These are phyloP conservation scores for Trichonephila clavata DNA, from an alignment of 1,140 invertebrate genomes.

Conservation along the genomic window DNA sequence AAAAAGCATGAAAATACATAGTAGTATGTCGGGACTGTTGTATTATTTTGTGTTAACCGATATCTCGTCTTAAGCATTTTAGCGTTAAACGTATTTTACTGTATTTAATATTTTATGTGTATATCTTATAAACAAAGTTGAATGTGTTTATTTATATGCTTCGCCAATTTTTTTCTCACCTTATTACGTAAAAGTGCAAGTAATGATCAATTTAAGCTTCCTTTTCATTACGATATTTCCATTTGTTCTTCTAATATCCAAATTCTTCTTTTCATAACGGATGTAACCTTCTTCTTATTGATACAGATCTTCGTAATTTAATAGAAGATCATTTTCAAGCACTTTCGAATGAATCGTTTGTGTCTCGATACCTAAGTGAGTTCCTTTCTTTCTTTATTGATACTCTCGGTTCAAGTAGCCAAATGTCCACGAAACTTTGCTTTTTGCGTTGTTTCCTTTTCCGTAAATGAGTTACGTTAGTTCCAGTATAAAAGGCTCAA, in stretches of 20 bases:
- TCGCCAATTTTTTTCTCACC: not conserved
- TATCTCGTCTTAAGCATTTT: too few relatives aligned
- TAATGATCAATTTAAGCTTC: not conserved
- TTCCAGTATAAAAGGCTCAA: not conserved
- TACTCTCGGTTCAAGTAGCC: slow-evolving; percentile 1
- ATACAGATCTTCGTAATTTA: not conserved
- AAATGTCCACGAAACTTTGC: not conserved
- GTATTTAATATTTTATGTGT: too few relatives aligned
- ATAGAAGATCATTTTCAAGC: not conserved
- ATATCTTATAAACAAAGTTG: too few relatives aligned
- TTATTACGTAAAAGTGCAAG: not conserved
- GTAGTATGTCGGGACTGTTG: too few relatives aligned
- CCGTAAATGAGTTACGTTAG: slow-evolving; percentile 9
- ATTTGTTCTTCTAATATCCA: not conserved
- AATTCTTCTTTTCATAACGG: not conserved
- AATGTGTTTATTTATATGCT: too few relatives aligned
- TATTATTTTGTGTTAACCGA: too few relatives aligned
- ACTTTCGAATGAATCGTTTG: not conserved
- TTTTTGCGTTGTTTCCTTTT: not conserved
- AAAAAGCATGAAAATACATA: too few relatives aligned
- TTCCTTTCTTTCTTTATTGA: not conserved
- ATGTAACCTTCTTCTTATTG: not conserved
- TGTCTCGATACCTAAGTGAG: slow-evolving; percentile 2
- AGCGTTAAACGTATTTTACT: too few relatives aligned
- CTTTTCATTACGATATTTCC: not conserved